phyloP scores from a whole-genome alignment of 1,140 invertebrate species.

The Pectinophora gossypiella region DNA sequence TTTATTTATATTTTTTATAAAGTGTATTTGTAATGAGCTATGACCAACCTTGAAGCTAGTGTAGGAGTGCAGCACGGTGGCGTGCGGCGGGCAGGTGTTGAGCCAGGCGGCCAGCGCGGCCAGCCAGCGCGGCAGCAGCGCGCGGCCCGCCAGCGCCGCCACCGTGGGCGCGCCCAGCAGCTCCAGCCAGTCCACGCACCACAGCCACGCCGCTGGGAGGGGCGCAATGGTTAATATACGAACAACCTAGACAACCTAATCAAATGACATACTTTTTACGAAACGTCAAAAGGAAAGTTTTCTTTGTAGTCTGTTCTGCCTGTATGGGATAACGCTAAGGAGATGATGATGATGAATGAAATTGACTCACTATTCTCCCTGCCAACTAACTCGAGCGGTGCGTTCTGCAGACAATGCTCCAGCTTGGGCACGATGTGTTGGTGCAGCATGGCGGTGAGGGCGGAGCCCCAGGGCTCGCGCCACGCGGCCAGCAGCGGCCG shows the following conservation, averaged over 20 bases:
- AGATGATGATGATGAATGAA: too few relatives aligned
- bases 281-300: too few relatives aligned
- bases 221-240: too few relatives aligned
- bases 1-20: too few relatives aligned
- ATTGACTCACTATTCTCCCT: conserved; percentile 43
- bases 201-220: conserved; percentile 57
- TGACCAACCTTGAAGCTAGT: conserved; percentile 56
- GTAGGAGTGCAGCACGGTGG: conserved; percentile 56
- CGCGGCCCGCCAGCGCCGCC: conserved; percentile 48
- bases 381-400: conserved; percentile 87
- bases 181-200: conserved; percentile 64
- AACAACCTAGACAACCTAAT: too few relatives aligned
- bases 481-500: conserved; percentile 95
- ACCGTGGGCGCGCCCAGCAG: conserved; percentile 46
- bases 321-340: too few relatives aligned
- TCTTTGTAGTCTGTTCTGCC: too few relatives aligned
- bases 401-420: conserved; percentile 80
- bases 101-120: conserved; percentile 66
- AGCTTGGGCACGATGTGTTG: conserved; percentile 95
- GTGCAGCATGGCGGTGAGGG: conserved; percentile 90
- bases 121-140: conserved; percentile 65
- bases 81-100: conserved; percentile 60
- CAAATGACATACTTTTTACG: too few relatives aligned
- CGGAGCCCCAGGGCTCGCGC: conserved; percentile 86
- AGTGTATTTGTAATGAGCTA: too few relatives aligned